These are phyloP conservation scores for Shargacucullia verbasci DNA, from an alignment of 2,888 invertebrate species.

Conservation along the genomic window DNA sequence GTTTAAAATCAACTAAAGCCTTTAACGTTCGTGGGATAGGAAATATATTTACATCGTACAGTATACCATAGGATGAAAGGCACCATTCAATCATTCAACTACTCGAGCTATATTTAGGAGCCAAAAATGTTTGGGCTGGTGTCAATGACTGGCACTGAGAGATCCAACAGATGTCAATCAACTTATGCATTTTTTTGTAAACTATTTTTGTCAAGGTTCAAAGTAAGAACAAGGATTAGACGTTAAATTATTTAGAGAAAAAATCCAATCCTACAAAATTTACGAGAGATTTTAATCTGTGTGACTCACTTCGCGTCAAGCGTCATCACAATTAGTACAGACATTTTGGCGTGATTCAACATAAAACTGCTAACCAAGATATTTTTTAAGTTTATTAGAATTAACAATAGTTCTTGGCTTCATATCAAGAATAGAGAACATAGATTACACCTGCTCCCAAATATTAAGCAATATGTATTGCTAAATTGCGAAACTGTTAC, in stretches of 20 bases:
- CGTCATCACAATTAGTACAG: conserved; percentile 13
- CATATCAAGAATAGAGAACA: conserved; percentile 26
- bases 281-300: not conserved
- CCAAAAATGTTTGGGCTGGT: conserved; percentile 9
- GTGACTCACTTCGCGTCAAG: conserved; percentile 15
- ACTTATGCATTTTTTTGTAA: conserved; percentile 1
- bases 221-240: conserved; percentile 7
- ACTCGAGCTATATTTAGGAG: conserved; percentile 34
- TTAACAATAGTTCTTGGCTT: conserved; percentile 31
- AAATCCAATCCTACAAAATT: not conserved
- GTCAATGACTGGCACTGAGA: conserved; percentile 35
- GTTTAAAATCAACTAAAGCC: not conserved
- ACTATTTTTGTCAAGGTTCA: conserved; percentile 17
- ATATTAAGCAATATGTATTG: conserved; percentile 10
- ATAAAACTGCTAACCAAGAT: conserved; percentile 17
- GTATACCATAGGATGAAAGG: not conserved
- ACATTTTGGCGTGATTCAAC: conserved; percentile 26
- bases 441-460: conserved; percentile 16
- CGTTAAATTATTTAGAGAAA: not conserved
- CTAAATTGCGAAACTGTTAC: conserved; percentile 19
- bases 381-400: conserved; percentile 1
- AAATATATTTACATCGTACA: not conserved
- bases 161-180: conserved; percentile 39
- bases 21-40: not conserved
- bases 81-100: not conserved